Percentiles rank a stretch among this genome's conserved stretches.
Conservation (phyloP, 2,113 vertebrate genomes). For the Caranx ignobilis region DNA sequence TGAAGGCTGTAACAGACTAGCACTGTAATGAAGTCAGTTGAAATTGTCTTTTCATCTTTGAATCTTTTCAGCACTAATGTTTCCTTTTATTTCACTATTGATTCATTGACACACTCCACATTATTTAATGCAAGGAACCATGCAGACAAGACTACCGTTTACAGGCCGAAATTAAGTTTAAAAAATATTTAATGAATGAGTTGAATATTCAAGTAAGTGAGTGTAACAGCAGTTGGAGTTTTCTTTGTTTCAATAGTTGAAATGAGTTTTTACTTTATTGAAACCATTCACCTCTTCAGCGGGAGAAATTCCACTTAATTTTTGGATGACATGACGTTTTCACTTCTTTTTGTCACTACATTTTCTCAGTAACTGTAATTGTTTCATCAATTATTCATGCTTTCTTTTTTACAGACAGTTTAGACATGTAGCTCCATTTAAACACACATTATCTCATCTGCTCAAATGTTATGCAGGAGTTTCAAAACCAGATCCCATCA, state of each 20-base stretch:
- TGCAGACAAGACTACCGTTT: not conserved
- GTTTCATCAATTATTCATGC: not conserved
- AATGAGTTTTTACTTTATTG: not conserved
- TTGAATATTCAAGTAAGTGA: not conserved
- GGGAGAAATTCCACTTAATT: not conserved
- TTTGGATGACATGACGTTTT: not conserved
- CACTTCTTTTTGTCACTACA: not conserved
- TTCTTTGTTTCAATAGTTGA: not conserved
- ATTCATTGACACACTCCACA: not conserved
- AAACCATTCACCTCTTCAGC: not conserved
- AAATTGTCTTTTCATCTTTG: constrained; percentile 13
- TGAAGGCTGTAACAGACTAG: constrained; percentile 25
- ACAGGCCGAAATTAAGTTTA: constrained; percentile 18
- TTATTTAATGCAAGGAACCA: constrained; percentile 13
- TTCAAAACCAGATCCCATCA: not conserved
- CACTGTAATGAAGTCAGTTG: constrained; percentile 13
- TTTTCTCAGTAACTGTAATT: not conserved
- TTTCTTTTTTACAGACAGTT: not conserved
- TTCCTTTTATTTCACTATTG: constrained; percentile 39
- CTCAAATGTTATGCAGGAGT: not conserved
- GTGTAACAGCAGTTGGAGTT: not conserved
- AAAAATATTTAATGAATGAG: not conserved
- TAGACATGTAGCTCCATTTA: not conserved
- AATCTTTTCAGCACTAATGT: constrained; percentile 18
- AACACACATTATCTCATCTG: not conserved